Base-by-base conservation (phyloP, 2,888 invertebrate species). In the Pollenia angustigena region DNA sequence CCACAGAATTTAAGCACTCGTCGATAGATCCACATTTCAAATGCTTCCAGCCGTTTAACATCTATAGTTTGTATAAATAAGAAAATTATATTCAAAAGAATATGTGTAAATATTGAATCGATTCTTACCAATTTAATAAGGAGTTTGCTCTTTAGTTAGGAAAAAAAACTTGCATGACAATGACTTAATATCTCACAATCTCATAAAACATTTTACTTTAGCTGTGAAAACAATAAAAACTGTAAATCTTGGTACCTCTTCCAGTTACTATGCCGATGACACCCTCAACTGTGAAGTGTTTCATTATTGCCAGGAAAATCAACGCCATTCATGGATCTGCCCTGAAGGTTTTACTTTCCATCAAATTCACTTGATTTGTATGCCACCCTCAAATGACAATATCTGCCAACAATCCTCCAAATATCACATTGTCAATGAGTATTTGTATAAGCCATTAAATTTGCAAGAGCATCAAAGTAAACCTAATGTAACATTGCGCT, bases 391-490 rank as follows among this genome's bases (percentile, higher is more conserved):
- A 42, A 96, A 96, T 83, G 98, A 98, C 91, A 98, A 97, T 93
- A 97, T 96, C 90, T 98, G 98, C 94, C 96, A 97, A 90, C 97
- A 97, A 93, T 98, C 98, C 0, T 96, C 97, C 9, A 97, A 97
- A 91, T 98, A 96, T 93, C 97, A 98, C 93, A 97, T 98, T 92
- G 97, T 98, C 89, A 98, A 98, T 93, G 98, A 98, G 89, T 98
- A 97, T 93, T 94, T 98, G 40, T 98, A 98, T 95, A 96, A 97
- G 90, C 97, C 98, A 2, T 94, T 98, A 91, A 97, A 97, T 92
- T 95, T 96, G 88, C 97, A 97, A 90, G 97, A 97, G 92, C 96
- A 96, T 72, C 96, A 97, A 91, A 95, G 94, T 89, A 97, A 96
- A 89, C 97, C 97, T 44, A 97, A 97, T 92, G 95, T 97, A 4